A percentile compares a stretch with the other conserved stretches of the same genome.
Evolutionary conservation across 2,888 invertebrate genomes (phyloP).

Genomic region (Ommatoiulus sabulosus): DNA sequence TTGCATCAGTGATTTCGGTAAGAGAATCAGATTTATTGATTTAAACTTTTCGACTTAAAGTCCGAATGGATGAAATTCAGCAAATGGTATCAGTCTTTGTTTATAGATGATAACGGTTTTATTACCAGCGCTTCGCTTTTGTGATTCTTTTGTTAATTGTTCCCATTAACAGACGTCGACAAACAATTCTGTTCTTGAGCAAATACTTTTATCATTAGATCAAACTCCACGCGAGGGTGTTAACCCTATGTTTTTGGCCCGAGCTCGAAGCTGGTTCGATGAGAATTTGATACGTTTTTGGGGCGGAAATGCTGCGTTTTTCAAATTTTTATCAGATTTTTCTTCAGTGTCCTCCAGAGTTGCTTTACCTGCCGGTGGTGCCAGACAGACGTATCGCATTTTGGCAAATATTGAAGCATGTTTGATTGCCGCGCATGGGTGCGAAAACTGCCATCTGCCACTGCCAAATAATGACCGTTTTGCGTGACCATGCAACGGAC

Average conservation of each 20-base stretch:
- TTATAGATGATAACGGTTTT: too few relatives aligned
- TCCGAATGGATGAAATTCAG: too few relatives aligned
- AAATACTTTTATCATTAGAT: too few relatives aligned
- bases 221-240: too few relatives aligned
- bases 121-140: too few relatives aligned
- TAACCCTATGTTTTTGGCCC: too few relatives aligned
- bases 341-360: background rate
- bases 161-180: too few relatives aligned
- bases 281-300: background rate
- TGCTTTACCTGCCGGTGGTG: background rate
- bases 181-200: too few relatives aligned
- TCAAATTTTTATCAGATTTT: background rate
- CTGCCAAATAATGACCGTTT: conserved; percentile 1
- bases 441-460: conserved; percentile 25
- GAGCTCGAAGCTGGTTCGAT: too few relatives aligned
- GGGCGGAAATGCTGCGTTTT: background rate
- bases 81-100: too few relatives aligned
- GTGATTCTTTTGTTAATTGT: too few relatives aligned
- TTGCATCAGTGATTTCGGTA: conserved; percentile 58
- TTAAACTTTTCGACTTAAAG: background rate
- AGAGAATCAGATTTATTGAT: background rate
- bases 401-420: conserved; percentile 24
- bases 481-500: background rate
- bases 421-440: background rate
- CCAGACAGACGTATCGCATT: background rate